phyloP scores from a whole-genome alignment of 2,113 vertebrate genomes.

The Oreotragus oreotragus region DNA sequence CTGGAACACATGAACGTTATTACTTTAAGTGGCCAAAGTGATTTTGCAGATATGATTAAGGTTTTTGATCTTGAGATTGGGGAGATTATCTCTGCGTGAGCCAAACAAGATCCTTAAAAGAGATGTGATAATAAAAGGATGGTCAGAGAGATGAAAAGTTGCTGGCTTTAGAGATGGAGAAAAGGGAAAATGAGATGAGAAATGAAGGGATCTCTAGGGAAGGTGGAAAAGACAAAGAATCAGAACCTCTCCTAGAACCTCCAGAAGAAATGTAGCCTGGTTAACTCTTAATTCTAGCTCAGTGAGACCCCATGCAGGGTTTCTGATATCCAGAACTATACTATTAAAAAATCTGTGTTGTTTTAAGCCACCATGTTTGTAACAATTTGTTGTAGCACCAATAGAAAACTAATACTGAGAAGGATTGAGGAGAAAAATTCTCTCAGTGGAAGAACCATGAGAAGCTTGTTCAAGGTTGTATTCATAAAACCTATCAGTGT shows the following conservation, averaged over 20 bases:
- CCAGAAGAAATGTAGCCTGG: not conserved
- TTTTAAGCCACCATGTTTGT: not conserved
- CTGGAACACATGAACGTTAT: not conserved
- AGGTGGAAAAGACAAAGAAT: not conserved
- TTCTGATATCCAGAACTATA: not conserved
- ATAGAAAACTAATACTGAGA: not conserved
- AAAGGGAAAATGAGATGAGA: not conserved
- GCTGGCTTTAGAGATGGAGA: not conserved
- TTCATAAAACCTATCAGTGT: not conserved
- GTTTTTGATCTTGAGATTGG: not conserved
- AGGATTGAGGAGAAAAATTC: not conserved
- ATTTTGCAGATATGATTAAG: not conserved
- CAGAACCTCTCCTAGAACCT: not conserved
- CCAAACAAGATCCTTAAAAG: not conserved
- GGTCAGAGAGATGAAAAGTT: not conserved
- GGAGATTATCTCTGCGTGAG: not conserved
- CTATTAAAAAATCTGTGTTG: not conserved
- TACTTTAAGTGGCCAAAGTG: not conserved
- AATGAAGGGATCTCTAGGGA: not conserved
- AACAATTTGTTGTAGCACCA: not conserved
- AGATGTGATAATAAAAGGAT: not conserved
- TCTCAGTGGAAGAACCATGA: not conserved
- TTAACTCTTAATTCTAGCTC: not conserved
- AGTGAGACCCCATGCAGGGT: not conserved
- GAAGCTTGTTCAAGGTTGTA: not conserved